These are phyloP conservation scores for Eriocheir sinensis DNA, from an alignment of 1,140 invertebrate species.

Conservation along the genomic window DNA sequence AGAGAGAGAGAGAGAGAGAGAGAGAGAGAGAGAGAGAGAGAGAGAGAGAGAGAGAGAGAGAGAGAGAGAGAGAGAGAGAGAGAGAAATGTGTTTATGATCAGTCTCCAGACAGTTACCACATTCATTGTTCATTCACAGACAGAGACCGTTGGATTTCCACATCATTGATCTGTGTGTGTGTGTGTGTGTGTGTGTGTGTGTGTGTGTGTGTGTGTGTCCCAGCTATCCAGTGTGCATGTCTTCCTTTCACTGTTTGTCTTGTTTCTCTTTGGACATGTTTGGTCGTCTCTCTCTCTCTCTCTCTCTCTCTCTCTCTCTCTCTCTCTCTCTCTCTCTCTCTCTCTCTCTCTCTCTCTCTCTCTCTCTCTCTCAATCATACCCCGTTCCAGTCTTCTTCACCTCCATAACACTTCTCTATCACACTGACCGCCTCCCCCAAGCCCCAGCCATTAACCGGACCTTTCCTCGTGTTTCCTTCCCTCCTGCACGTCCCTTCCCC, in stretches of 20 bases:
- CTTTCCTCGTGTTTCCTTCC: not conserved
- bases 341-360: not conserved
- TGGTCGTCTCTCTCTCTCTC: conserved; percentile 9
- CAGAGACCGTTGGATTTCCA: no score
- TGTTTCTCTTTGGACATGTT: no score
- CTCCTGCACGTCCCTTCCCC: not conserved
- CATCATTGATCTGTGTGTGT: no score
- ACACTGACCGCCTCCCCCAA: not conserved
- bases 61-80: conserved; percentile 36
- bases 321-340: not conserved
- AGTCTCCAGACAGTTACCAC: not conserved
- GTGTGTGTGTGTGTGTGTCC: no score
- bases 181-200: no score
- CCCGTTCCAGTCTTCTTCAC: not conserved
- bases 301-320: not conserved
- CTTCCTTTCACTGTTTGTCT: not conserved
- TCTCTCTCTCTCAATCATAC: no score
- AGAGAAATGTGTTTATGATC: not conserved
- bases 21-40: conserved; percentile 27
- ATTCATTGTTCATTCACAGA: no score
- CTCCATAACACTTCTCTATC: not conserved
- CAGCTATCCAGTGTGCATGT: no score
- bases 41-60: conserved; percentile 45
- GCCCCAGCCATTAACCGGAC: not conserved
- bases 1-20: conserved; percentile 50